Evolutionary conservation across 2,113 vertebrate genomes (phyloP), one percentile per base, ranked within the genome.

Genomic region (Macquaria ambigua): DNA sequence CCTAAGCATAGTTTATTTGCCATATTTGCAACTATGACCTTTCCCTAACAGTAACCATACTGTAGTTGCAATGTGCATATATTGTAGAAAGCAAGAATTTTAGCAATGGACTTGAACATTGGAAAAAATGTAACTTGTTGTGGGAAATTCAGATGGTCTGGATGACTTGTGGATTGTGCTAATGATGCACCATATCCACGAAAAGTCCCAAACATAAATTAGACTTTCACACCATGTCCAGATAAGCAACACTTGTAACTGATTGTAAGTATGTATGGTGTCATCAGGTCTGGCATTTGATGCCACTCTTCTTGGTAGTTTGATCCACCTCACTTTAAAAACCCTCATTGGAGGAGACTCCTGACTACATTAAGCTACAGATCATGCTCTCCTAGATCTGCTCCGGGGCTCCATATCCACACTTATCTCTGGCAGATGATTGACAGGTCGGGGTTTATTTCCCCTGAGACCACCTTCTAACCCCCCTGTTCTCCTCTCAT

Each of bases 371-470:
- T 82, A 82, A 63, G 83, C 81, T 75, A 70, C 89, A 78, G 80
- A 88, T 85, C 87, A 86, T 71, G 85, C 59, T 82, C 77, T 56
- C 67, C 58, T 52, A 78, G 70, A 85, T 88, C 79, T 82, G 84
- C 82, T 91, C 74, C 62, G 5, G 91, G 88, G 86, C 89, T 91
- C 75, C 83, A 75, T 82, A 84, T 88, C 85, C 46, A 0, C 82
- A 84, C 79, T 78, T 91, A 91, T 90, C 90, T 90, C 77, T 66
- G 74, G 18, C 39, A 58, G 64, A 90, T 92, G 92, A 94, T 92
- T 94, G 93, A 93, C 92, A 91, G 89, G 86, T 92, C n/a, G 67
- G 79, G 84, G 79, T 88, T 91, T 92, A 93, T 94, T 94, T 94
- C 92, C 93, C 92, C 53, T 55, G 91, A 58, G 91, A 85, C 89